phyloP scores from a whole-genome alignment of 1,140 invertebrate genomes.

The Lethrus apterus region DNA sequence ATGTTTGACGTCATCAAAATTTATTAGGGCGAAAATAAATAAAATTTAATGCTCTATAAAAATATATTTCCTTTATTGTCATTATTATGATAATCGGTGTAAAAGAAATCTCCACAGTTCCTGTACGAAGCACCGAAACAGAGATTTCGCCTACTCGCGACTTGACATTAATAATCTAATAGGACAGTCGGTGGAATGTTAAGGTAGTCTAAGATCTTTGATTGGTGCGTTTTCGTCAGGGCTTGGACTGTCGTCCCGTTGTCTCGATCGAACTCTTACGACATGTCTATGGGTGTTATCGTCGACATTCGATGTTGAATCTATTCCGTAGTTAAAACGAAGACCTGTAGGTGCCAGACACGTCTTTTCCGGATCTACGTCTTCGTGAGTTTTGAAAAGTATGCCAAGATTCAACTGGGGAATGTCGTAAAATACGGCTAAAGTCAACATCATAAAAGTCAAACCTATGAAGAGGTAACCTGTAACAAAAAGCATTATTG shows the following conservation, averaged over 20 bases:
- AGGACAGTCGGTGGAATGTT: too few species aligned
- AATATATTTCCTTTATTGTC: too few species aligned
- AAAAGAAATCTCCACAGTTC: too few species aligned
- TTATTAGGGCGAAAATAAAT: too few species aligned
- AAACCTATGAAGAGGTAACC: slow-evolving; percentile 71
- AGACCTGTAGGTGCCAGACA: slow-evolving; percentile 20
- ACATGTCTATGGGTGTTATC: slow-evolving; percentile 43
- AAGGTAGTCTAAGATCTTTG: slow-evolving; percentile 13
- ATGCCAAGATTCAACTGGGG: slow-evolving; percentile 76
- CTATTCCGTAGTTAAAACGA: slow-evolving; percentile 25
- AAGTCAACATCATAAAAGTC: slow-evolving; percentile 73
- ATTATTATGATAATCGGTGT: too few species aligned
- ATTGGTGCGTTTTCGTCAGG: slow-evolving; percentile 55
- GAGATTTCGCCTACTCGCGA: too few species aligned
- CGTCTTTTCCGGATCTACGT: slow-evolving; percentile 26
- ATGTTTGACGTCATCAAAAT: too few species aligned
- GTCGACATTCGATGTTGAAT: slow-evolving; percentile 16
- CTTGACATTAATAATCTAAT: too few species aligned
- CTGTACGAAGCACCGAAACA: too few species aligned
- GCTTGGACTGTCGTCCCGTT: slow-evolving; percentile 54
- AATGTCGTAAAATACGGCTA: slow-evolving; percentile 80
- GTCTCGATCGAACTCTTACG: slow-evolving; percentile 51
- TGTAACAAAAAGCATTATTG: slow-evolving; percentile 47
- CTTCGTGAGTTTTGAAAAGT: slow-evolving; percentile 46
- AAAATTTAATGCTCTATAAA: too few species aligned